Conservation (phyloP, 2,113 vertebrate species). For the Physeter macrocephalus region DNA sequence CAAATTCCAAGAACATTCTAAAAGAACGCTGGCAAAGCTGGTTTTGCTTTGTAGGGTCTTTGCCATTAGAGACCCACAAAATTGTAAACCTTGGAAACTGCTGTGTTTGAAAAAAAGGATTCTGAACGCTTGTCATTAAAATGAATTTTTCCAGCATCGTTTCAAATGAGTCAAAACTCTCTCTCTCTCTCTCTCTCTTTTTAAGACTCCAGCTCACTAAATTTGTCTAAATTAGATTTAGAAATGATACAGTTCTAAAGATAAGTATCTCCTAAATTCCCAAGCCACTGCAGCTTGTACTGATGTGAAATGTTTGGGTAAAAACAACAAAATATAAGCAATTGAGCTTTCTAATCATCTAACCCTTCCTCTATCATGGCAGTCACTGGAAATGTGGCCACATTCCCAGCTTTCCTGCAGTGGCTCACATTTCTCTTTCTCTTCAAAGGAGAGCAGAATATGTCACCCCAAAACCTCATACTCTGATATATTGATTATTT, state of each 20-base stretch:
- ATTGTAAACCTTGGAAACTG: slow-evolving; percentile 64
- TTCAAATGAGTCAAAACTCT: slow-evolving; percentile 46
- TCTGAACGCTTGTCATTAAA: slow-evolving; percentile 45
- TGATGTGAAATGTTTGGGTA: not conserved
- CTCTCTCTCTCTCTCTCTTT: not conserved
- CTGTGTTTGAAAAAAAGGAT: slow-evolving; percentile 36
- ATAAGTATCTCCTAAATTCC: not conserved
- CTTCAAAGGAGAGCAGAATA: not conserved
- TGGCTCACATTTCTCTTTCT: not conserved
- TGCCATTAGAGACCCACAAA: slow-evolving; percentile 62
- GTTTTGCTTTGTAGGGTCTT: slow-evolving; percentile 49
- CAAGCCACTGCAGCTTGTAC: not conserved
- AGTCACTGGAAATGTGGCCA: not conserved
- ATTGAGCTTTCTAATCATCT: not conserved
- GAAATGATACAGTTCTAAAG: not conserved
- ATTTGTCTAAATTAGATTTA: slow-evolving; percentile 48
- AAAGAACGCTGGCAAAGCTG: not conserved
- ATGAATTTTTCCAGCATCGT: slow-evolving; percentile 49
- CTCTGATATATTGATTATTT: not conserved
- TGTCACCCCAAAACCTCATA: not conserved
- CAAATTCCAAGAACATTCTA: slow-evolving; percentile 39
- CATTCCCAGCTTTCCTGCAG: not conserved
- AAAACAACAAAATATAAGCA: not conserved
- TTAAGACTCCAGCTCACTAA: not conserved
- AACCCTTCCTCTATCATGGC: not conserved